Evolutionary conservation across 1,140 invertebrate species (phyloP).

Genomic region (Rhizoglyphus robini): DNA sequence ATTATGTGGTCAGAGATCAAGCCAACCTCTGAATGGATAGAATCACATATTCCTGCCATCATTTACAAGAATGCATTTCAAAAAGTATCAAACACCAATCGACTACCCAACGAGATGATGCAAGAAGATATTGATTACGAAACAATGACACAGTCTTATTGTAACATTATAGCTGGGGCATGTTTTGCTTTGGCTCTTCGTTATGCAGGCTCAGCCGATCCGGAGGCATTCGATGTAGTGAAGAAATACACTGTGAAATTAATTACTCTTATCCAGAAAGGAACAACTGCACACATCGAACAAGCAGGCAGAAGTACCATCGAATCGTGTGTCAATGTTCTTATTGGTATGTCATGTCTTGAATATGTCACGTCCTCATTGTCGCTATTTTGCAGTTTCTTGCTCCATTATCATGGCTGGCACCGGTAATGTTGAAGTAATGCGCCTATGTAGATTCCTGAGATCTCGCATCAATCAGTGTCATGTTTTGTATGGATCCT

Average conservation of each 20-base stretch:
- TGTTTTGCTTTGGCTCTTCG: constrained; percentile 84
- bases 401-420: constrained; percentile 83
- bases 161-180: constrained; percentile 84
- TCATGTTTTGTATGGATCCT: constrained; percentile 68
- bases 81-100: constrained; percentile 18
- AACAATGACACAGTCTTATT: constrained; percentile 92
- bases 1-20: constrained; percentile 74
- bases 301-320: constrained; percentile 74
- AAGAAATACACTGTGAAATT: constrained; percentile 30
- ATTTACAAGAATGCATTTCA: constrained; percentile 42
- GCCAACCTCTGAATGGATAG: constrained; percentile 68
- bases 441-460: constrained; percentile 69
- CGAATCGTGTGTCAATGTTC: constrained; percentile 72
- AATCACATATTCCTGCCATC: constrained; percentile 59
- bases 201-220: constrained; percentile 79
- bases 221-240: constrained; percentile 59
- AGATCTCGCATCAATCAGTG: constrained; percentile 44
- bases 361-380: not conserved
- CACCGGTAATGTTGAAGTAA: constrained; percentile 71
- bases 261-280: constrained; percentile 20
- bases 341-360: too few relatives aligned
- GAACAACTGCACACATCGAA: constrained; percentile 46
- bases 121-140: constrained; percentile 62
- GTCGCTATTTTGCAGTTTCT: constrained; percentile 45
- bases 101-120: not conserved